These are phyloP conservation scores for Coregonus ussuriensis DNA, from an alignment of 2,797 vertebrate genomes.

Conservation along the genomic window DNA sequence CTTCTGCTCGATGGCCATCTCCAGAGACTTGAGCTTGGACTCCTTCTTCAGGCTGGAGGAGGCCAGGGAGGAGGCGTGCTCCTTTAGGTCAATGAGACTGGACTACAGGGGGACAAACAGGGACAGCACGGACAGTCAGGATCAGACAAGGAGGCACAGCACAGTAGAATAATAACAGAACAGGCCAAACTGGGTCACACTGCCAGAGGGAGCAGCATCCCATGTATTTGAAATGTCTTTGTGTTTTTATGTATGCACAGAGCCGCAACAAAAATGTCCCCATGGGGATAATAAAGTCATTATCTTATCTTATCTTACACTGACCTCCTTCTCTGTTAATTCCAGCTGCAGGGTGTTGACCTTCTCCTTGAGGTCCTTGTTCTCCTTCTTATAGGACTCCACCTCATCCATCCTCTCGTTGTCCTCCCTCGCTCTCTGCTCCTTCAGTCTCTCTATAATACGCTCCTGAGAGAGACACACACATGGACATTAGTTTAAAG, in stretches of 20 bases:
- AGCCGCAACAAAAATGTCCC: neutral
- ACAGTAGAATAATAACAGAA: slow-evolving; percentile 13
- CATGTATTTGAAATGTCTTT: too few relatives aligned
- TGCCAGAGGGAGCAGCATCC: neutral
- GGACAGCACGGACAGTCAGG: slow-evolving; percentile 39
- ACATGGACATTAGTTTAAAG: slow-evolving; percentile 11
- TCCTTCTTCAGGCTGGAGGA: slow-evolving; percentile 97
- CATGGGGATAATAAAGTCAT: neutral
- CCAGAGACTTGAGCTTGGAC: slow-evolving; percentile 97
- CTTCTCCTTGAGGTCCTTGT: slow-evolving; percentile 98
- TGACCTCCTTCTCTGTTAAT: slow-evolving; percentile 96
- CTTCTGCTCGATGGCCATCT: slow-evolving; percentile 99
- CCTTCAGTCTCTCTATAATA: slow-evolving; percentile 98
- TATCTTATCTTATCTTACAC: slow-evolving; percentile 11
- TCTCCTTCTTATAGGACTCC: slow-evolving; percentile 96
- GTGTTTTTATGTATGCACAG: neutral
- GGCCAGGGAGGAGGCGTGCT: slow-evolving; percentile 95
- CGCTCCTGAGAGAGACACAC: slow-evolving; percentile 82
- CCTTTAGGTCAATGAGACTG: slow-evolving; percentile 97
- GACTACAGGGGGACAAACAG: slow-evolving; percentile 80
- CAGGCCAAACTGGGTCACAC: slow-evolving; percentile 22
- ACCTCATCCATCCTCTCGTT: slow-evolving; percentile 94
- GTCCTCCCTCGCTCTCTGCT: slow-evolving; percentile 96
- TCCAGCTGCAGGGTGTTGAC: slow-evolving; percentile 95
- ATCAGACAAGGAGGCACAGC: neutral